Conservation (phyloP, 2,113 vertebrate genomes). For the Tamias sibiricus region DNA sequence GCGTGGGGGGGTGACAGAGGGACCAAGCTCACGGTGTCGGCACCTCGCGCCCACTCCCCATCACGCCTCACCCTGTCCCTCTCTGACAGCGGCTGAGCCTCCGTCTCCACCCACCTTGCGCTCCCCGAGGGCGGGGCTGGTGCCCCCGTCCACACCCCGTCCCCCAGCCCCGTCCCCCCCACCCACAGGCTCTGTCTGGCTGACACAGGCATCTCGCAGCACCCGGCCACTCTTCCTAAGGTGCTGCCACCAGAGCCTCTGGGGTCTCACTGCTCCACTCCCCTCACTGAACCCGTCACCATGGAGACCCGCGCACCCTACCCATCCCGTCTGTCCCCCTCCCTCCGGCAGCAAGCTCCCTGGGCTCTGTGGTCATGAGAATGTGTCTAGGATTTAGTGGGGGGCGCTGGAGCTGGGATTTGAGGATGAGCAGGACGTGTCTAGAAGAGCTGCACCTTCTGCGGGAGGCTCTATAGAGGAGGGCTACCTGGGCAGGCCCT, state of each 20-base stretch:
- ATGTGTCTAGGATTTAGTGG: not conserved
- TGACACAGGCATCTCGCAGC: no score
- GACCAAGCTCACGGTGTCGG: no score
- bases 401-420: not conserved
- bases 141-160: not conserved
- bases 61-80: not conserved
- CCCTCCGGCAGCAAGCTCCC: not conserved
- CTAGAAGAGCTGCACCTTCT: rapidly evolving
- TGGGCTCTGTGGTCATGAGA: no score
- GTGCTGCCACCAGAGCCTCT: no score
- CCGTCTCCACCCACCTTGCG: no score
- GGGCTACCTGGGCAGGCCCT: not conserved
- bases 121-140: not conserved
- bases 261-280: not conserved
- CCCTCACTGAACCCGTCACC: not conserved
- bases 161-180: no score
- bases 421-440: no score
- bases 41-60: not conserved
- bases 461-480: no score
- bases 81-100: not conserved
- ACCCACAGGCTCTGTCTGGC: no score
- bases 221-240: not conserved
- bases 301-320: not conserved
- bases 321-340: not conserved
- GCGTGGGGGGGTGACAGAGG: no score